Percentiles rank a stretch among this genome's conserved stretches.
phyloP scores from a whole-genome alignment of 1,140 invertebrate species.

The Bombus soroeensis region DNA sequence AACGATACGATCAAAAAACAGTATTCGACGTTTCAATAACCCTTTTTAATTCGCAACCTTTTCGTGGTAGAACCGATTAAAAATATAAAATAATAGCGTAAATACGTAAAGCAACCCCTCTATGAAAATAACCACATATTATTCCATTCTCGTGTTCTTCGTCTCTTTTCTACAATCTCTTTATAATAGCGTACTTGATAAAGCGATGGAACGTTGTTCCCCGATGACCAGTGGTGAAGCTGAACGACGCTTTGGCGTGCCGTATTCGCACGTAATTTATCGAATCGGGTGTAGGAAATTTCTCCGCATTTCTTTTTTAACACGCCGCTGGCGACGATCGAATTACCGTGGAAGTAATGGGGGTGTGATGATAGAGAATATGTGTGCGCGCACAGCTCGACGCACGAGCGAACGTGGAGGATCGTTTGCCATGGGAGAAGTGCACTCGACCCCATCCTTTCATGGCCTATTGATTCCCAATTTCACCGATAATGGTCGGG shows the following conservation, averaged over 20 bases:
- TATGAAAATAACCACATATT: neutral
- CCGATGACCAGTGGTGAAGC: neutral
- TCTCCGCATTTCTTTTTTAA: conserved; percentile 51
- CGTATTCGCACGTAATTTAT: conserved; percentile 34
- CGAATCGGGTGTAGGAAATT: conserved; percentile 37
- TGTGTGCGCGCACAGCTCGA: conserved; percentile 15
- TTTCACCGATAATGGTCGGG: conserved; percentile 79
- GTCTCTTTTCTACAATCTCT: neutral
- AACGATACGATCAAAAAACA: too few relatives aligned
- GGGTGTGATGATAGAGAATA: conserved; percentile 15
- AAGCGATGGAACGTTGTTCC: neutral
- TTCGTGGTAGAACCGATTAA: neutral
- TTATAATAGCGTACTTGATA: neutral
- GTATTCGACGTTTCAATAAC: too few relatives aligned
- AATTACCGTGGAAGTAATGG: conserved; percentile 57
- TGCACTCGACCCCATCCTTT: conserved; percentile 67
- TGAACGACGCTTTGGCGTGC: neutral
- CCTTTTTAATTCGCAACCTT: too few relatives aligned
- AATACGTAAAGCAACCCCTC: too few relatives aligned
- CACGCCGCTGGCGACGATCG: conserved; percentile 62
- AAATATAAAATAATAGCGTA: neutral
- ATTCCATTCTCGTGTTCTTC: neutral
- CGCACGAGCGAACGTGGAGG: conserved; percentile 42
- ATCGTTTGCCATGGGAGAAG: conserved; percentile 55
- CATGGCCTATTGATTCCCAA: conserved; percentile 81